Evolutionary conservation across 2,797 vertebrate genomes (phyloP), one percentile per base, ranked within the genome.

Genomic region (Scomberomorus guttatus): DNA sequence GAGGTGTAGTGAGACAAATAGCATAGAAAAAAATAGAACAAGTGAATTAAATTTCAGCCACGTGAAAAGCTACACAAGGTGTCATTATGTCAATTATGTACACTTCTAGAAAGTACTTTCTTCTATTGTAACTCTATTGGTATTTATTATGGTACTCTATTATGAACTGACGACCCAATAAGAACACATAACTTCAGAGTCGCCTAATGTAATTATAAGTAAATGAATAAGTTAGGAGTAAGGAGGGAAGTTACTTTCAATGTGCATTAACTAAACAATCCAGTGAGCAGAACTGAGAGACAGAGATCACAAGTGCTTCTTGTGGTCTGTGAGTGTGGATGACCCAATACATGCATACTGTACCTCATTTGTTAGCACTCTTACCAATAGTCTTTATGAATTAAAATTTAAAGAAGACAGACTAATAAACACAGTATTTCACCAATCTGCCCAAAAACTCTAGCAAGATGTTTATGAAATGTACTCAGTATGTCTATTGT

Each of bases 1-100:
- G 44, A 66, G 67, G 74, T 85, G 67, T 60, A 65, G 60, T 72
- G 76, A 82, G 15, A 71, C 11, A 72, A 72, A 20, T 66, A 6
- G 18, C 14, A 52, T 1, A 32, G 50, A 69, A 66, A 48, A 59
- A 48, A 65, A 61, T 11, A 1, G 18, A 50, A 32, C 8, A 61
- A 44, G 24, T 18, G n/a, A 67, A 76, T 67, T 20, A 0, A 42
- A 71, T 42, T 70, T 84, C 1, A 59, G 32, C 51, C 32, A 73
- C 22, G 13, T 48, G 12, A 62, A 54, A 66, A 29, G 55, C n/a
- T 42, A 44, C 34, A 82, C 39, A 58, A 61, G 18, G 59, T 77
- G 22, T 48, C 18, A 82, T 2, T 58, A 29, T 48, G 24, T 54
- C 29, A 75, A 25, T 51, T 11, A 50, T 48, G 66, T 72, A 59